Base-by-base conservation (phyloP, 2,113 vertebrate genomes). In the Phalacrocorax carbo region DNA sequence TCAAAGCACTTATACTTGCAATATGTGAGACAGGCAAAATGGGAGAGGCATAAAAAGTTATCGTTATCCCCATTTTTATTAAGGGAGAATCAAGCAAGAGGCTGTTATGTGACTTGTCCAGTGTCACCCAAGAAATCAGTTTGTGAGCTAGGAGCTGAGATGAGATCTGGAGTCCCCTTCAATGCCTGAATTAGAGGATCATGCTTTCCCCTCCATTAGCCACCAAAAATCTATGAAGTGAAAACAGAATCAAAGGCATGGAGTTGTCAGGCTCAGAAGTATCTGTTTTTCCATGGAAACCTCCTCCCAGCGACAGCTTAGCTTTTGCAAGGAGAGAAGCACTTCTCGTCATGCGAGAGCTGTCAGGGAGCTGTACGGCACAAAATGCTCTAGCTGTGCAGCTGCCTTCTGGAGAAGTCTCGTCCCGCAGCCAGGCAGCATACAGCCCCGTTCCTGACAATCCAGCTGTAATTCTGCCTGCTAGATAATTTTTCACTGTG, bases 201-300 rank as follows among this genome's bases (percentile, higher is more conserved):
- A 46, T 83, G 48, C 40, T 81, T 93, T 87, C 57, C 42, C 58
- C 26, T 61, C 61, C 8, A 0, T 77, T 94, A 90, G 55, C 58
- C 75, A 77, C 49, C 81, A 88, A 9, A 95, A 93, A 85, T 36
- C 78, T 80, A 48, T 80, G 77, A 89, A 73, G 77, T 52, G 18
- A 88, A 86, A 94, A 69, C 36, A 71, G 78, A 94, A 82, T 92
- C 8, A 5, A 91, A 87, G 48, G 8, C 82, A 48, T 44, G 54
- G 61, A 90, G 55, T 82, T 91, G 57, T 61, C 85, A 93, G 38
- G 51, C 83, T 94, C 42, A 68, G 66, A 91, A 91, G 64, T 91
- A 46, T 81, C 58, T 82, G 7, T 29, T 96, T 96, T 96, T 88
- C 91, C 79, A 86, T 95, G 92, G 90, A 93, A 96, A 90, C 84